These are phyloP conservation scores for Sphaerophoria taeniata DNA, from an alignment of 2,888 invertebrate genomes.

Conservation along the genomic window DNA sequence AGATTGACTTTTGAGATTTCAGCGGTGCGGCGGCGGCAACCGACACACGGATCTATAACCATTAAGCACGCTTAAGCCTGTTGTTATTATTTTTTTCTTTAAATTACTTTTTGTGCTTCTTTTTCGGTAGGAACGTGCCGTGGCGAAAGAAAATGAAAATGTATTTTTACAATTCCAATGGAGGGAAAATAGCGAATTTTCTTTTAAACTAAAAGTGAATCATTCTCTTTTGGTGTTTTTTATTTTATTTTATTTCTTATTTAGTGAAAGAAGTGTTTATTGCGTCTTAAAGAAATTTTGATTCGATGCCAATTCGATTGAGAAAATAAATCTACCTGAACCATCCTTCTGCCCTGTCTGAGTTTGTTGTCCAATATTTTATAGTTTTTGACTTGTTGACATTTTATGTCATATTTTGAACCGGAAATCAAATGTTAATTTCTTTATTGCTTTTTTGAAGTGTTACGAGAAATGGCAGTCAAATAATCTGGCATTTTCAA, in stretches of 20 bases:
- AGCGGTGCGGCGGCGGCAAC: not conserved
- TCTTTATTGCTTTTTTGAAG: not conserved
- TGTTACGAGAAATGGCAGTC: not conserved
- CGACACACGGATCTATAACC: not conserved
- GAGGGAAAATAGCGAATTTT: conserved; percentile 14
- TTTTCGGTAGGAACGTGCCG: conserved; percentile 19
- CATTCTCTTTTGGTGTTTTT: not conserved
- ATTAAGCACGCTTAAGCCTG: conserved; percentile 22
- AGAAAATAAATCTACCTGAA: not conserved
- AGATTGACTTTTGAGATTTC: conserved; percentile 1
- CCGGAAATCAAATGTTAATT: not conserved
- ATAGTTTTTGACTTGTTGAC: not conserved
- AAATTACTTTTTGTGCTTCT: not conserved
- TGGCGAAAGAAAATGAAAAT: conserved; percentile 2
- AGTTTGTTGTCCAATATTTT: not conserved
- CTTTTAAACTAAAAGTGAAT: conserved; percentile 18
- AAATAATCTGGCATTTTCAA: conserved; percentile 13
- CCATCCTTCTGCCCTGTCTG: not conserved
- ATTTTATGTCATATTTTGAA: not conserved
- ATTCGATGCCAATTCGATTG: conserved; percentile 10
- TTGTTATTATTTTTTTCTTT: conserved; percentile 17
- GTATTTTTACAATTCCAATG: conserved; percentile 26
- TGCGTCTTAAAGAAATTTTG: conserved; percentile 19
- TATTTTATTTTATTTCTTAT: not conserved
- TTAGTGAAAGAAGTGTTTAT: conserved; percentile 28